phyloP scores from a whole-genome alignment of 2,888 invertebrate genomes.

The Busseola fusca region DNA sequence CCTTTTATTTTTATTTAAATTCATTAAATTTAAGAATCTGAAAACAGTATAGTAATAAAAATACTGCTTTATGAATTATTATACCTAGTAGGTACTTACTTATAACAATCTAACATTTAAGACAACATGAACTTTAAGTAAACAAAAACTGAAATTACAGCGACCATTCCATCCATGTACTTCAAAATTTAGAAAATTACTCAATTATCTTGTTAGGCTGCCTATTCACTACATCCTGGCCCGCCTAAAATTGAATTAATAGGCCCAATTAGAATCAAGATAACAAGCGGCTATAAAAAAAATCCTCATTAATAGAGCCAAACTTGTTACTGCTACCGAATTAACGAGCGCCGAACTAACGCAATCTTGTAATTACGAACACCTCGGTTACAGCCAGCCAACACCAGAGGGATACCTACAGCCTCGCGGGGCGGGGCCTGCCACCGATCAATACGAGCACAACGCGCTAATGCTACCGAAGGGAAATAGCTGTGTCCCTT shows the following conservation, averaged over 20 bases:
- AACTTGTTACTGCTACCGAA: slow-evolving; percentile 85
- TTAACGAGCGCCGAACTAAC: slow-evolving; percentile 80
- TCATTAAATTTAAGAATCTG: background rate
- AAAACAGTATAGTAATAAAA: background rate
- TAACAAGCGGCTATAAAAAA: slow-evolving; percentile 78
- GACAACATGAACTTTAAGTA: background rate
- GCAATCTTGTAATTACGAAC: slow-evolving; percentile 83
- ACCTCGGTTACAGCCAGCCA: slow-evolving; percentile 65
- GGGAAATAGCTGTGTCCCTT: slow-evolving; percentile 66
- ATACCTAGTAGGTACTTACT: no score
- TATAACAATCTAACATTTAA: background rate
- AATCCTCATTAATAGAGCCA: slow-evolving; percentile 81
- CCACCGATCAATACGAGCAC: slow-evolving; percentile 78
- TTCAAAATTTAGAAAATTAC: slow-evolving; percentile 28
- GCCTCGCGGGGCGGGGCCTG: slow-evolving; percentile 71
- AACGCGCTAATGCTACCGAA: slow-evolving; percentile 48
- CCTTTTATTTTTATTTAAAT: no score
- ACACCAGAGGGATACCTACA: slow-evolving; percentile 78
- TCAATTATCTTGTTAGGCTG: slow-evolving; percentile 52
- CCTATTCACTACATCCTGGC: slow-evolving; percentile 58
- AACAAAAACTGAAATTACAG: slow-evolving; percentile 14
- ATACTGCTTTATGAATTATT: background rate
- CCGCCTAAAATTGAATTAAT: slow-evolving; percentile 66
- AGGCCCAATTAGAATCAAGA: slow-evolving; percentile 74
- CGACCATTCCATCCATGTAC: slow-evolving; percentile 1